Evolutionary conservation across 1,140 invertebrate genomes (phyloP), one percentile per base, ranked within the genome.

Genomic region (Cydia splendana): DNA sequence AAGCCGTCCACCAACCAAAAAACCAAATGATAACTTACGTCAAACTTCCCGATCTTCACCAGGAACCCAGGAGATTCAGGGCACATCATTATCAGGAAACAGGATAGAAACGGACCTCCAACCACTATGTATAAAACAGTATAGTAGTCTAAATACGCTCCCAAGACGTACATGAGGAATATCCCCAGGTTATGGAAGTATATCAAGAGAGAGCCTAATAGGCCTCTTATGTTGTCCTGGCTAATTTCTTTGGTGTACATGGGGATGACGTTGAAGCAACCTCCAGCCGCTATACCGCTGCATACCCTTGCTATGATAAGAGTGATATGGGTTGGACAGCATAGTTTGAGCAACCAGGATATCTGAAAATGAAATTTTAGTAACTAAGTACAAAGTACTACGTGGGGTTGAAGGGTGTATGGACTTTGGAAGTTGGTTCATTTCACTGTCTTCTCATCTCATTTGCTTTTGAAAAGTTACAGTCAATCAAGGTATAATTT

Each of bases 51-150:
- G 0, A 76, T 75, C 48, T 91, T 91, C 10, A 93, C 82, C 65
- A 94, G 80, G 45, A 88, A 89, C 28, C 91, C 88, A 1, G 94
- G 94, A 1, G 93, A 93, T 65, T 94, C 94, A 0, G 93, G 93
- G 75, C 92, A 83, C 78, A 93, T 93, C 45, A 90, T 78, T 18
- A 93, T 87, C 7, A 91, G 76, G 1, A 85, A 75, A 0, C 92
- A 65, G 53, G 89, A 93, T 1, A 91, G 65, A 3, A 89, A 74
- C 2, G 91, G 86, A 0, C 94, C 65, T 0, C 80, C 76, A 0
- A 93, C 79, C 5, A 89, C 80, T 12, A 93, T 81, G 86, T 89
- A 93, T 0, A 93, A 79, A 1, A 91, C 86, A 0, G 82, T 84
- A 12, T 79, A 75, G 75, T 94, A 94, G 65, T 84, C 79, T 1